Percentiles rank a stretch among this genome's conserved stretches.
Conservation (phyloP, 2,797 vertebrate species). For the Propithecus deckenii region DNA sequence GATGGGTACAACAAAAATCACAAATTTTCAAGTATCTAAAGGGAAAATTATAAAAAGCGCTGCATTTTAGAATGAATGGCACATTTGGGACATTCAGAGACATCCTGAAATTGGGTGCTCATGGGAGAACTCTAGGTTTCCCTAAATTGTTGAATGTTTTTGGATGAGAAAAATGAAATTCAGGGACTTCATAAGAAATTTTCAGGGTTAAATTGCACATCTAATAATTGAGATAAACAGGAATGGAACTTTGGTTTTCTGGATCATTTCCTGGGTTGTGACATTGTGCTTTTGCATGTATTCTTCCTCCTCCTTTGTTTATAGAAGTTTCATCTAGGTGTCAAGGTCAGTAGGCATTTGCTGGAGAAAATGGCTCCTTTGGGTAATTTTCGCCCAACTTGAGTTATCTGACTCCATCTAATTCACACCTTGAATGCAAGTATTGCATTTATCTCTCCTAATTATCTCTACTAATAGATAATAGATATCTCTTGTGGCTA, state of each 20-base stretch:
- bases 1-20: neutral
- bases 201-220: neutral
- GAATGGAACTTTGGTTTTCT: neutral
- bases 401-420: neutral
- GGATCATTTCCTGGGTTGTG: neutral
- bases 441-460: neutral
- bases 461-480: neutral
- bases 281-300: neutral
- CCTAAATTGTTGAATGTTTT: neutral
- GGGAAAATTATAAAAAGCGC: neutral
- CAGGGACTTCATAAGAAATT: neutral
- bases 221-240: neutral
- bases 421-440: constrained; percentile 39
- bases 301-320: neutral
- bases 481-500: neutral
- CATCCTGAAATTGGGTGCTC: neutral
- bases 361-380: neutral
- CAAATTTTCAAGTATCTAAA: neutral
- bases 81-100: neutral
- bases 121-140: fast-evolving
- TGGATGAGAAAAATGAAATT: neutral
- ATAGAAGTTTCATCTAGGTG: neutral
- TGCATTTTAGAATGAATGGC: neutral
- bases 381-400: neutral
- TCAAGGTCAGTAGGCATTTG: neutral